Conservation (phyloP, 2,888 invertebrate genomes). For the Amiota communis region DNA sequence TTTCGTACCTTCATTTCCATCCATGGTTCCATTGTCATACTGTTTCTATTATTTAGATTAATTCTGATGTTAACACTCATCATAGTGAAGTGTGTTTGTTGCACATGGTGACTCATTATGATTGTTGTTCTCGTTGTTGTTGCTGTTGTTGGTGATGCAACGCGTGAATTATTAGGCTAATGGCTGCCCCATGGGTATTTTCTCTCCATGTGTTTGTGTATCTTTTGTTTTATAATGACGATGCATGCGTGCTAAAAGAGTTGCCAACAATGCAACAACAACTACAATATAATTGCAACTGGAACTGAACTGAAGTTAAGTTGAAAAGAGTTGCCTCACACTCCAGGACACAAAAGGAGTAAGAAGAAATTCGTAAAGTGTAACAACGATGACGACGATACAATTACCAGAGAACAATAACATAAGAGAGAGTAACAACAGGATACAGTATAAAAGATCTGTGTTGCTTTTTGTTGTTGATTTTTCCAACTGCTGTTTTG, state of each 20-base stretch:
- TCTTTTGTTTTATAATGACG: constrained; percentile 43
- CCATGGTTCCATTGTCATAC: too few species aligned
- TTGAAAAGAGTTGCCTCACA: background rate
- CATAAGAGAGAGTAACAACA: too few species aligned
- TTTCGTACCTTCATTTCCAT: background rate
- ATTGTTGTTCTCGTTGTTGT: background rate
- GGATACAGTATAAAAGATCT: too few species aligned
- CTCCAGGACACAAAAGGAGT: constrained; percentile 17
- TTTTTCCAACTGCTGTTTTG: too few species aligned
- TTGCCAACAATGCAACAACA: constrained; percentile 45
- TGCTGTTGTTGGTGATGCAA: background rate
- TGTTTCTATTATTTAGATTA: background rate
- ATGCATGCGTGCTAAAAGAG: constrained; percentile 19
- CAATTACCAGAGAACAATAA: constrained; percentile 47
- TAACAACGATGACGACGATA: constrained; percentile 64
- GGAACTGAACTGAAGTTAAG: constrained; percentile 34
- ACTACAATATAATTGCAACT: constrained; percentile 62
- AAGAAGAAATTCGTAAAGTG: constrained; percentile 63
- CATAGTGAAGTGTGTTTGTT: too few species aligned
- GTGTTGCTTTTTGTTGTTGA: too few species aligned
- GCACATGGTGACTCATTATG: too few species aligned
- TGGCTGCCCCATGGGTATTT: constrained; percentile 61
- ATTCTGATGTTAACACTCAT: background rate
- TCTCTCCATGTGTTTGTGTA: constrained; percentile 58
- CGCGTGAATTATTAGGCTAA: constrained; percentile 60